phyloP scores from a whole-genome alignment of 1,140 invertebrate species.

The Drosophila nannoptera region DNA sequence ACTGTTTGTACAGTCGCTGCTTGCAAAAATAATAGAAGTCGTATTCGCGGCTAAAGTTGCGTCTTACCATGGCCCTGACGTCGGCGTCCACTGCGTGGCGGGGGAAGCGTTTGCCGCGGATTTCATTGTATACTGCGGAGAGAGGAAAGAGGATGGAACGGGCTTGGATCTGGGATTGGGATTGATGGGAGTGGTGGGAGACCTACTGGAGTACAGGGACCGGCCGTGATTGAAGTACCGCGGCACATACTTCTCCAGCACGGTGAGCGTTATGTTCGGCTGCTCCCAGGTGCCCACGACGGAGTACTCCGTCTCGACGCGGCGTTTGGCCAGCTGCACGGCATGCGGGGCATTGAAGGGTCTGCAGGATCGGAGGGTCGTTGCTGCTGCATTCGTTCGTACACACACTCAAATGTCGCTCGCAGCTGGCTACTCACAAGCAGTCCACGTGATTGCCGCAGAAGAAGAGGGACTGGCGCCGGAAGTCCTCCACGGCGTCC shows the following conservation, averaged over 20 bases:
- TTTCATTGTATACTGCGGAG: constrained; percentile 57
- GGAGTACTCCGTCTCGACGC: constrained; percentile 90
- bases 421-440: constrained; percentile 85
- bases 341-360: constrained; percentile 90
- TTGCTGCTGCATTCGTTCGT: not conserved
- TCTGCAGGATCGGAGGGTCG: constrained; percentile 78
- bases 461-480: constrained; percentile 89
- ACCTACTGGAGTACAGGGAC: constrained; percentile 59
- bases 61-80: constrained; percentile 89
- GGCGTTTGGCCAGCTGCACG: constrained; percentile 88
- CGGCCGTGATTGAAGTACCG: constrained; percentile 88
- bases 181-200: not conserved
- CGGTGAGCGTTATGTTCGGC: constrained; percentile 89
- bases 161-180: not conserved
- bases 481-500: constrained; percentile 89
- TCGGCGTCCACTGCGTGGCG: constrained; percentile 83
- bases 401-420: too few species aligned
- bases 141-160: not conserved
- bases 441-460: constrained; percentile 92
- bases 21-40: constrained; percentile 95
- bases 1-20: constrained; percentile 89
- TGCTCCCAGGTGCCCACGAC: constrained; percentile 93
- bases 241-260: constrained; percentile 90
- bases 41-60: constrained; percentile 92
- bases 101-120: constrained; percentile 38